Base-by-base conservation (phyloP, 2,797 vertebrate genomes). In the Lindbergichthys nudifrons region DNA sequence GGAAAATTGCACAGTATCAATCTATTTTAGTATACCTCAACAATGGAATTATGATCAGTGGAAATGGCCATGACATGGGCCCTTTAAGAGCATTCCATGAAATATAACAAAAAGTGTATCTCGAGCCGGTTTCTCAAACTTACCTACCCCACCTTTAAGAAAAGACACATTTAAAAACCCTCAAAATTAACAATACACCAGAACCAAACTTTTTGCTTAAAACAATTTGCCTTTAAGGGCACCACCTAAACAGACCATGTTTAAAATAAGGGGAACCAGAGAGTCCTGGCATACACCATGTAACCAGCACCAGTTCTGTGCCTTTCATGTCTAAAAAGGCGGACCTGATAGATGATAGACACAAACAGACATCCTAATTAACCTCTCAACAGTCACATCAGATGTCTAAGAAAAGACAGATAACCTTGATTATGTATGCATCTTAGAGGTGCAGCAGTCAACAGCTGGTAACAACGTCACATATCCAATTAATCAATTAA, bases 401-500 rank as follows among this genome's bases (percentile, higher is more conserved):
- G 66, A 58, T 45, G 19, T 18, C 15, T 47, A 71, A 72, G 42
- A 15, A 52, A 46, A 48, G 10, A 47, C 32, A 36, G 60, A 51
- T 23, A 63, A 48, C 26, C 47, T 41, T 26, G 77, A 73, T 71
- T 53, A 59, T 75, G 63, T 47, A 39, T 52, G 30, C 56, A 46
- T 62, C 45, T 63, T 36, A 26, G 59, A 65, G 57, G 45, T 45
- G 65, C 46, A 79, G 77, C 51, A 50, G 67, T 59, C 50, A 5
- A 71, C 57, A 65, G 75, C 54, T 19, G 58, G 46, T 39, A 57
- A 75, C 76, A 60, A 67, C 73, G 70, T 70, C 11, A 77, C 79
- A 67, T n/a, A 68, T 56, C 13, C 14, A 73, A 70, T 65, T 73
- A 73, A 82, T 87, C 70, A 67, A 60, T 75, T 80, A 3, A 79